phyloP scores from a whole-genome alignment of 2,797 vertebrate genomes.

The Pipistrellus pipistrellus region DNA sequence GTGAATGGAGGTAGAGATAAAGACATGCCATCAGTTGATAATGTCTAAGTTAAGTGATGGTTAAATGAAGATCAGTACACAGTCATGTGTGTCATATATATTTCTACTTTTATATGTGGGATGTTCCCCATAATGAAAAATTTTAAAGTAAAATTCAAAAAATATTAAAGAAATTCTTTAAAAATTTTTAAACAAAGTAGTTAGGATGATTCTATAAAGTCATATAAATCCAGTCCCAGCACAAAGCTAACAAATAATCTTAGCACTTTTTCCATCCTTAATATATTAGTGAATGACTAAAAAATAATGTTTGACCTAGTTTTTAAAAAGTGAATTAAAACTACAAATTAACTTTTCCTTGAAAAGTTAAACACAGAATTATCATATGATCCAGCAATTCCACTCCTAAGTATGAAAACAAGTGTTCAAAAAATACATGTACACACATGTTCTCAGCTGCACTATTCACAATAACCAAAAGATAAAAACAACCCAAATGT shows the following conservation, averaged over 20 bases:
- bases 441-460: background rate
- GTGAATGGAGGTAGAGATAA: background rate
- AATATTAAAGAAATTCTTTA: conserved; percentile 21
- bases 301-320: background rate
- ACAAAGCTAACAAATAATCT: conserved; percentile 10
- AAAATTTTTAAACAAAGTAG: conserved; percentile 23
- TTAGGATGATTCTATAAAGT: background rate
- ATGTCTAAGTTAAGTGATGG: background rate
- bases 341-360: conserved; percentile 22
- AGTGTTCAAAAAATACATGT: background rate
- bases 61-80: background rate
- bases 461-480: background rate
- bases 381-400: background rate
- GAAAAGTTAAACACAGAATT: too few relatives aligned
- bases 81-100: background rate
- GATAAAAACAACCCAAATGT: background rate
- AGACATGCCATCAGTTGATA: background rate
- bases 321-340: conserved; percentile 5
- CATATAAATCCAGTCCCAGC: background rate
- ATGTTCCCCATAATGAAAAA: background rate
- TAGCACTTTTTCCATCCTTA: background rate
- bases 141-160: conserved; percentile 38
- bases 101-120: background rate
- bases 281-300: background rate
- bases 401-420: background rate